Percentiles rank a stretch among this genome's conserved stretches.
These are phyloP conservation scores for Chrysomela aeneicollis DNA, from an alignment of 2,888 invertebrate species.

Conservation along the genomic window DNA sequence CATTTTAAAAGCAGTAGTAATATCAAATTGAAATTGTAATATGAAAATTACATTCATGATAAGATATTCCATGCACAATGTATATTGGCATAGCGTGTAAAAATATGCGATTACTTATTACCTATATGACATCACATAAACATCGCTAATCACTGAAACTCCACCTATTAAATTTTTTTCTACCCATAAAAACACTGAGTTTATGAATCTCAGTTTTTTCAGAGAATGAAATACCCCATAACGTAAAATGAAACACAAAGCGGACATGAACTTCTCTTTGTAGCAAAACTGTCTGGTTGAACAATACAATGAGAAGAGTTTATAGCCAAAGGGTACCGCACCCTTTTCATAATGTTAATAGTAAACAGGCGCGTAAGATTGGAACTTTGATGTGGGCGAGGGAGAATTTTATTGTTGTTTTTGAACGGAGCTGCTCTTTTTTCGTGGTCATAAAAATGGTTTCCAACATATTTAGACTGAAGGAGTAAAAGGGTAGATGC, in stretches of 20 bases:
- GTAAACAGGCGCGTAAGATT: conserved; percentile 35
- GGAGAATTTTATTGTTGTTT: conserved; percentile 35
- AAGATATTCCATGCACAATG: too few species aligned
- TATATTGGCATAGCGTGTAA: too few species aligned
- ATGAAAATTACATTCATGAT: too few species aligned
- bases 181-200: too few species aligned
- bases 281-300: not conserved
- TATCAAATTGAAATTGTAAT: too few species aligned
- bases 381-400: conserved; percentile 40
- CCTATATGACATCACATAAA: too few species aligned
- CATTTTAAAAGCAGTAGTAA: too few species aligned
- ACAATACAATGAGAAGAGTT: conserved; percentile 18
- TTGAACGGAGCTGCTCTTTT: conserved; percentile 18
- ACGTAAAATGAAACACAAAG: conserved; percentile 1
- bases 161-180: too few species aligned
- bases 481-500: not conserved
- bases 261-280: not conserved
- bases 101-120: too few species aligned
- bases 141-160: too few species aligned
- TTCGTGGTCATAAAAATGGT: not conserved
- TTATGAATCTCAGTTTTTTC: too few species aligned
- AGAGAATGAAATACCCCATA: not conserved
- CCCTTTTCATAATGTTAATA: conserved; percentile 26
- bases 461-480: not conserved
- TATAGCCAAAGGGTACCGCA: conserved; percentile 27